Evolutionary conservation across 1,140 invertebrate genomes (phyloP).

Genomic region (Camponotus vicinus): DNA sequence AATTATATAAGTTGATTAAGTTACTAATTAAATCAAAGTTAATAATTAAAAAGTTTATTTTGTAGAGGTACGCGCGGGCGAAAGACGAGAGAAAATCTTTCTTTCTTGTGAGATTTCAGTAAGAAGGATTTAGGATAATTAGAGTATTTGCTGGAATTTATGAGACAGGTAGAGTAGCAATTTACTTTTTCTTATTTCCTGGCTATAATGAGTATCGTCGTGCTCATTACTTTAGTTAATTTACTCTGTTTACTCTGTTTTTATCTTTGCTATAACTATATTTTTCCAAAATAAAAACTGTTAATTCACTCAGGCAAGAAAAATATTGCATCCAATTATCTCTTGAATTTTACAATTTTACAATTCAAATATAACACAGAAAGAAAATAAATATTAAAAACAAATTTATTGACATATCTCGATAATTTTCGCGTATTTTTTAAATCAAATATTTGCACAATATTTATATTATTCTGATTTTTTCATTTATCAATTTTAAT

Average conservation of each 20-base stretch:
- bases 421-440: neutral
- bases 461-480: neutral
- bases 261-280: neutral
- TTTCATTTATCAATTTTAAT: neutral
- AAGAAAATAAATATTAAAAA: neutral
- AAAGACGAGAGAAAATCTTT: neutral
- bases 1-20: neutral
- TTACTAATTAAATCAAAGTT: conserved; percentile 17
- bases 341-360: neutral
- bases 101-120: neutral
- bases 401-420: neutral
- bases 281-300: neutral
- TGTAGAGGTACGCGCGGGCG: neutral
- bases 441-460: neutral
- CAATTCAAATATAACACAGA: conserved; percentile 12
- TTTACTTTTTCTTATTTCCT: conserved; percentile 23
- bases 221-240: neutral
- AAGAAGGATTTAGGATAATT: conserved; percentile 26
- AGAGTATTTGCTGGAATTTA: conserved; percentile 18
- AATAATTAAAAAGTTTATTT: conserved; percentile 18
- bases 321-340: neutral
- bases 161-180: neutral
- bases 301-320: neutral
- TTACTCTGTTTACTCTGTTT: neutral
- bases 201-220: neutral